Conservation (phyloP, 2,797 vertebrate genomes). For the Acanthurus leucopareius region DNA sequence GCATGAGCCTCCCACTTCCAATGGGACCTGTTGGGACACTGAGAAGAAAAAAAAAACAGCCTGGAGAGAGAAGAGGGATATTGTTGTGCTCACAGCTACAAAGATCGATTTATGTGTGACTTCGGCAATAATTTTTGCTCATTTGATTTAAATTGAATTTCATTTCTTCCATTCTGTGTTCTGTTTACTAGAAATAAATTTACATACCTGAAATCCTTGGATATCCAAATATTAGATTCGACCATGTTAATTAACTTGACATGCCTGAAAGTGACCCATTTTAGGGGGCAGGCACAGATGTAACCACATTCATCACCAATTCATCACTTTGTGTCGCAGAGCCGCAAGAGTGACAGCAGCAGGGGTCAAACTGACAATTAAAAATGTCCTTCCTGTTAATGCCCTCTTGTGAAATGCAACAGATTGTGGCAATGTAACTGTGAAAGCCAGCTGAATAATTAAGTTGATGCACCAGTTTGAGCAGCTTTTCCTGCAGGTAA, state of each 20-base stretch:
- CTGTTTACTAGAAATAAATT: conserved; percentile 22
- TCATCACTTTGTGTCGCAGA: conserved; percentile 49
- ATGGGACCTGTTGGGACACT: neutral
- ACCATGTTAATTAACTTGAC: conserved; percentile 54
- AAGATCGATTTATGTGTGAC: conserved; percentile 27
- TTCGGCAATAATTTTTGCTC: neutral
- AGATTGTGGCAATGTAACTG: conserved; percentile 52
- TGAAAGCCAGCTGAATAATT: conserved; percentile 60
- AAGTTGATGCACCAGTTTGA: conserved; percentile 36
- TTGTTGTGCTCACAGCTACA: neutral
- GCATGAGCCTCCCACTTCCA: neutral
- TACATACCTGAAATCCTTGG: conserved; percentile 24
- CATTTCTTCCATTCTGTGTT: conserved; percentile 5
- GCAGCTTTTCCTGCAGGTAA: conserved; percentile 37
- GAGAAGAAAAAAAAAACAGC: neutral
- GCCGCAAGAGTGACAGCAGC: conserved; percentile 36
- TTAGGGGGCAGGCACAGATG: conserved; percentile 30
- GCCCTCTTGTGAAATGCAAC: conserved; percentile 58
- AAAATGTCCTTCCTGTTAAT: conserved; percentile 64
- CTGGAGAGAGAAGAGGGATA: neutral
- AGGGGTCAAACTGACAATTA: conserved; percentile 71
- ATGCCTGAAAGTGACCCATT: conserved; percentile 36
- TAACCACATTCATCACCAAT: conserved; percentile 45
- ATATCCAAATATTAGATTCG: conserved; percentile 43
- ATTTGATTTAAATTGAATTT: conserved; percentile 22